Conservation (phyloP, 2,113 vertebrate species). For the Chrysemys picta region DNA sequence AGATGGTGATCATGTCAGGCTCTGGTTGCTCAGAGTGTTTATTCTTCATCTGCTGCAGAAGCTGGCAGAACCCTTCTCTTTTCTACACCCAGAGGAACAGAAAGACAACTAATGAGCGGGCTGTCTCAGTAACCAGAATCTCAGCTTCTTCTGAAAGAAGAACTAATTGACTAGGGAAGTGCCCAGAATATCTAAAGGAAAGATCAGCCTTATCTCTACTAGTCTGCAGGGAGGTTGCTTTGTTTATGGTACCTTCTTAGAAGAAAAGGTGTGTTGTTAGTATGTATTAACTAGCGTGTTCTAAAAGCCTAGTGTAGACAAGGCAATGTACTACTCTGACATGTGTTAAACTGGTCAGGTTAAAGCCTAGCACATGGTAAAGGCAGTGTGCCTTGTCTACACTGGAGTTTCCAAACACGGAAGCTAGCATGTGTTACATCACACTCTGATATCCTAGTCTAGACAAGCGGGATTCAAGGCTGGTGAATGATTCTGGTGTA, state of each 20-base stretch:
- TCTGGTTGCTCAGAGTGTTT: conserved; percentile 95
- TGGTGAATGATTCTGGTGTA: not conserved
- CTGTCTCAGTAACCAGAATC: not conserved
- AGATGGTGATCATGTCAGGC: conserved; percentile 97
- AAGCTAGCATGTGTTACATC: not conserved
- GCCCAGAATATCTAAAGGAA: not conserved
- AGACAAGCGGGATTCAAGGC: not conserved
- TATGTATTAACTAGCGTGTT: not conserved
- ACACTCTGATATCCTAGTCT: not conserved
- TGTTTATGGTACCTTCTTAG: not conserved
- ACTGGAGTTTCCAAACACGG: not conserved
- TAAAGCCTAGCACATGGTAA: not conserved
- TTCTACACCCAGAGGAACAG: conserved; percentile 82
- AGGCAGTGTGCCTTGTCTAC: not conserved
- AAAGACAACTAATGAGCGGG: not conserved
- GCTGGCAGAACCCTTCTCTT: conserved; percentile 97
- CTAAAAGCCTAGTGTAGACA: not conserved
- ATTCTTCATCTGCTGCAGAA: conserved; percentile 99
- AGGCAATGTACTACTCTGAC: not conserved
- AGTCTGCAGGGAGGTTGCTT: not conserved
- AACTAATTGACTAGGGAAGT: conserved; percentile 14
- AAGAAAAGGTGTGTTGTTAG: not conserved
- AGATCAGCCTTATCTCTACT: not conserved
- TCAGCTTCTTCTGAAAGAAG: conserved; percentile 15
- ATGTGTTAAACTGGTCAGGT: not conserved